Base-by-base conservation (phyloP, 2,113 vertebrate genomes). In the Mionectes macconnelli region DNA sequence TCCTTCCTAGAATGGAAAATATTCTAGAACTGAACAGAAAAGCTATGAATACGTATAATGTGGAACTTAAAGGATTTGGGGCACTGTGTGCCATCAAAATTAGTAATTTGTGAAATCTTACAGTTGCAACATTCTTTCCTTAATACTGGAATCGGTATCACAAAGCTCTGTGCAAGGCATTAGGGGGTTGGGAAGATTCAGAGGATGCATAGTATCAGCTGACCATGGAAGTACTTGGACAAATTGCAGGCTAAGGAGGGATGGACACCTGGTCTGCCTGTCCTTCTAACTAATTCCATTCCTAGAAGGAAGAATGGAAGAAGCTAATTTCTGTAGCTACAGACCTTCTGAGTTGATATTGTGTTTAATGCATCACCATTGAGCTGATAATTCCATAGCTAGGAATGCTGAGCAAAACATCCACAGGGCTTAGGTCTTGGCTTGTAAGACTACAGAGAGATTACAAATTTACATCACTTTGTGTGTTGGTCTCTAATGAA, bases 1-100 rank as follows among this genome's bases (percentile, higher is more conserved):
- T 88, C 72, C 31, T 87, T 82, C 75, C 40, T 85, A 88, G 89
- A 91, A 89, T 84, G 77, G 56, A 87, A 87, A 79, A 90, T 80
- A 90, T 66, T 92, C 75, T 62, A 80, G 55, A 92, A 33, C 40
- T 62, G 74, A 85, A 77, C 67, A 85, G 79, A 66, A 40, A 86
- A 86, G 30, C 64, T 93, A 31, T 77, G 81, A 92, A 89, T 77
- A 67, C 35, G 42, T 30, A 16, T 66, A 66, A 49, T 3, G 6
- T 2, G 9, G 35, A 77, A 74, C 47, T 62, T 77, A 39, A 66
- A 76, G 39, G 22, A 37, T 37, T 68, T 6, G 9, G 45, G 59
- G 14, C 33, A 68, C 15, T 66, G 20, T 47, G 15, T 56, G 47
- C 45, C 28, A 44, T 81, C 55, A 86, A 69, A 88, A 70, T 83